Evolutionary conservation across 2,113 vertebrate species (phyloP).

Genomic region (Takifugu flavidus): DNA sequence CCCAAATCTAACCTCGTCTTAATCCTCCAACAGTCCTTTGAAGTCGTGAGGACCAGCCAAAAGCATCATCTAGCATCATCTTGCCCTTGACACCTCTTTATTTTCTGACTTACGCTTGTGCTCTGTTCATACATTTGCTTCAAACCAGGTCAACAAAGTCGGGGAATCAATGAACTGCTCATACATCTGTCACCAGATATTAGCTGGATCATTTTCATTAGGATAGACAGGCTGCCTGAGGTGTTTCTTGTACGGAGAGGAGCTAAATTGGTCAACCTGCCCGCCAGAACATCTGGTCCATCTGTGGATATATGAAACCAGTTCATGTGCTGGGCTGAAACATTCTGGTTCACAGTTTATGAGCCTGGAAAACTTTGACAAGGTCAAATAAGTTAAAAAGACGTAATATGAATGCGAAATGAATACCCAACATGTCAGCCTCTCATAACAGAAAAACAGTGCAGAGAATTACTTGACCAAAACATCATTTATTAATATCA

Average conservation of each 20-base stretch:
- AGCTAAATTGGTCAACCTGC: constrained; percentile 22
- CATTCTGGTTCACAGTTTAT: background rate
- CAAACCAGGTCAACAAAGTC: constrained; percentile 50
- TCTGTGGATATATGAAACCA: constrained; percentile 5
- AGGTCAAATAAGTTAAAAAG: background rate
- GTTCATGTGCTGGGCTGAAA: background rate
- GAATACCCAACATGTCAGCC: too few species aligned
- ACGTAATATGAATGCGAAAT: too few species aligned
- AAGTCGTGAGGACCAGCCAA: too few species aligned
- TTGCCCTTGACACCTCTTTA: constrained; percentile 15
- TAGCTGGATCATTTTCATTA: constrained; percentile 28
- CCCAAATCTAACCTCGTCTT: too few species aligned
- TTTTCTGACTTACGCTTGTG: constrained; percentile 9
- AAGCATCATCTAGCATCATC: constrained; percentile 9
- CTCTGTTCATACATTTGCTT: constrained; percentile 5
- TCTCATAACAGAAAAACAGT: constrained; percentile 32
- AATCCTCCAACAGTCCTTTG: too few species aligned
- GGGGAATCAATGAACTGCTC: constrained; percentile 25
- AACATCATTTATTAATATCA: constrained; percentile 69
- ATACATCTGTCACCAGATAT: constrained; percentile 46
- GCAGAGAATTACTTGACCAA: constrained; percentile 60
- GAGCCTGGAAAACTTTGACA: background rate
- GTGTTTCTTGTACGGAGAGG: constrained; percentile 1
- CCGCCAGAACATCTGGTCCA: background rate
- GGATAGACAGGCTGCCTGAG: constrained; percentile 15